phyloP scores from a whole-genome alignment of 2,888 invertebrate genomes.

The Cheilosia impressa region DNA sequence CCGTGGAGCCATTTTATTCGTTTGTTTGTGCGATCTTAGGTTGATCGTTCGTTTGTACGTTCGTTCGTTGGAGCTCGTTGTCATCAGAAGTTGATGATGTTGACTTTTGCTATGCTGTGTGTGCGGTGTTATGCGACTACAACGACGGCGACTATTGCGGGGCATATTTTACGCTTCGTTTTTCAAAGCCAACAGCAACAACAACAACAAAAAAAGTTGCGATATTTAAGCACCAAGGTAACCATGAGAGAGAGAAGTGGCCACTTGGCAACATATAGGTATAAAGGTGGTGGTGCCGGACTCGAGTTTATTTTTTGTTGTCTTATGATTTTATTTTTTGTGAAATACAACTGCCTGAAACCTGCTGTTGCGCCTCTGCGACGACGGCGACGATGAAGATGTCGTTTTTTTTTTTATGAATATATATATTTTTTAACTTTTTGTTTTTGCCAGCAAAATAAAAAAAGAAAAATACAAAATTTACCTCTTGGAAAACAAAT shows the following conservation, averaged over 20 bases:
- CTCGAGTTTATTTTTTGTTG: conserved; percentile 15
- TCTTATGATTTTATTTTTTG: conserved; percentile 31
- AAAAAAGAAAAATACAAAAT: conserved; percentile 4
- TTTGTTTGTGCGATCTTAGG: conserved; percentile 37
- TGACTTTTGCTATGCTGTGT: conserved; percentile 70
- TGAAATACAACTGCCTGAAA: conserved; percentile 51
- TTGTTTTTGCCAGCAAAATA: conserved; percentile 12
- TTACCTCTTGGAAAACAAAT: conserved; percentile 33
- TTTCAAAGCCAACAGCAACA: conserved; percentile 67
- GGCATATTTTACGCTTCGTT: conserved; percentile 66
- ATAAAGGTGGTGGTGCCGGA: conserved; percentile 7
- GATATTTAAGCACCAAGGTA: conserved; percentile 71
- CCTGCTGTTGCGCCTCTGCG: conserved; percentile 60
- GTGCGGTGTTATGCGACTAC: conserved; percentile 62
- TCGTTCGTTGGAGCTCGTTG: conserved; percentile 62
- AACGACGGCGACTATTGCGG: conserved; percentile 40
- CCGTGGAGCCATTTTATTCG: conserved; percentile 58
- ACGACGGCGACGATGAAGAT: conserved; percentile 25
- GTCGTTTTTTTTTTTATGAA: conserved; percentile 4
- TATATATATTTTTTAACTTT: conserved; percentile 22
- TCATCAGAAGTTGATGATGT: conserved; percentile 73
- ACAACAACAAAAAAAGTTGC: conserved; percentile 33
- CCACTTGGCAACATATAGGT: conserved; percentile 45
- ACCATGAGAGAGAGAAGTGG: conserved; percentile 56
- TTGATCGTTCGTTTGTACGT: conserved; percentile 43